These are phyloP conservation scores for Schlechtendalia chinensis DNA, from an alignment of 1,140 invertebrate genomes.

Conservation along the genomic window DNA sequence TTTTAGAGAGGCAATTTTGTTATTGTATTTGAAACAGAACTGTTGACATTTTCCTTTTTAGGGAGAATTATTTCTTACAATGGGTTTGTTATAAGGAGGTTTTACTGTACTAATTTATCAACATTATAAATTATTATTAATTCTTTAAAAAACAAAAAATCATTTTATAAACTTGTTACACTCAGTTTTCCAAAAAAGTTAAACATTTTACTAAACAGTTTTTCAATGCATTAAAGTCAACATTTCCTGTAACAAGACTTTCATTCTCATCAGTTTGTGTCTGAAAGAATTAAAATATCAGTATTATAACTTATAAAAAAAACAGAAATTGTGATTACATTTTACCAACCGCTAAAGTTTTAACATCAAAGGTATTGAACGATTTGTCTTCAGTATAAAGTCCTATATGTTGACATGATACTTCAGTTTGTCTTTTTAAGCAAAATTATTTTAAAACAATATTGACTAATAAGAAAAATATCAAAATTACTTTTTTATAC, in stretches of 20 bases:
- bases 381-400: not conserved
- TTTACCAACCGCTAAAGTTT: slow-evolving; percentile 9
- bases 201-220: slow-evolving; percentile 2
- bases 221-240: slow-evolving; percentile 15
- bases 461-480: not conserved
- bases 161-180: not conserved
- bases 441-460: slow-evolving; percentile 14
- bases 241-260: not conserved
- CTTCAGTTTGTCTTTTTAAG: not conserved
- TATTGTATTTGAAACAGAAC: no score
- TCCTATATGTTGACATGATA: slow-evolving; percentile 18
- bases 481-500: not conserved
- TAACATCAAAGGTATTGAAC: not conserved
- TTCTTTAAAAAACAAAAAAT: no score
- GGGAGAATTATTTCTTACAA: no score
- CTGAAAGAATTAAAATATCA: not conserved
- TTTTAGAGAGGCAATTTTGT: no score
- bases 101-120: no score
- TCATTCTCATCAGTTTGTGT: slow-evolving; percentile 2
- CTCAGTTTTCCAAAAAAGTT: not conserved
- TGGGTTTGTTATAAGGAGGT: no score
- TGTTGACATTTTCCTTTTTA: no score
- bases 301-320: no score
- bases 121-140: no score
- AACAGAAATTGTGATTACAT: no score